phyloP scores from a whole-genome alignment of 2,888 invertebrate genomes.

The Steinernema hermaphroditum region DNA sequence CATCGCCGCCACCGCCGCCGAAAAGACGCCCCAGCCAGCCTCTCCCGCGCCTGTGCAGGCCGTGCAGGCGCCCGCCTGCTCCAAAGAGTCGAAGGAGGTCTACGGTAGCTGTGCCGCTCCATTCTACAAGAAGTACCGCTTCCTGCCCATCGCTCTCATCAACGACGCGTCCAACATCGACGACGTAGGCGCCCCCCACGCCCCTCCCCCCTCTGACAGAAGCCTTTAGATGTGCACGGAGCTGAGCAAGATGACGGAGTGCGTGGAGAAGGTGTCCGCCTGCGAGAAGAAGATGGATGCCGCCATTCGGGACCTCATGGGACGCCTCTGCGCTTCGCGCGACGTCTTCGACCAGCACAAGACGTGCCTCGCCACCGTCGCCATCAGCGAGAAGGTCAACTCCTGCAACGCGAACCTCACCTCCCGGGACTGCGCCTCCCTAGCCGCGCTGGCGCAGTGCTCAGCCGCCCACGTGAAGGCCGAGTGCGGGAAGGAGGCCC shows the following conservation, averaged over 20 bases:
- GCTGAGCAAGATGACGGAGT: slow-evolving; percentile 33
- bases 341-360: slow-evolving; percentile 49
- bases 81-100: slow-evolving; percentile 35
- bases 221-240: slow-evolving; percentile 32
- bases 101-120: slow-evolving; percentile 40
- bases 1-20: slow-evolving; percentile 8
- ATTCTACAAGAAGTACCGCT: slow-evolving; percentile 47
- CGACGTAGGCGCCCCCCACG: no score
- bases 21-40: neutral
- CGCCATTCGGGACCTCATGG: slow-evolving; percentile 33
- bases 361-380: slow-evolving; percentile 43
- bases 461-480: slow-evolving; percentile 37
- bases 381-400: slow-evolving; percentile 36
- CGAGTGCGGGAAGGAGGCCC: slow-evolving; percentile 39
- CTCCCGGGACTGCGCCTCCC: slow-evolving; percentile 32
- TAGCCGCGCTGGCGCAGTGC: slow-evolving; percentile 38
- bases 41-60: neutral
- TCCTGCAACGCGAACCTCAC: slow-evolving; percentile 3
- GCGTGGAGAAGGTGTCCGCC: slow-evolving; percentile 31
- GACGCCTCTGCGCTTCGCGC: slow-evolving; percentile 42
- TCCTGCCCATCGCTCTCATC: slow-evolving; percentile 45
- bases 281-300: slow-evolving; percentile 31
- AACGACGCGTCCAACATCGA: slow-evolving; percentile 45
- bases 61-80: slow-evolving; percentile 36
- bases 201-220: neutral